Conservation (phyloP, 2,113 vertebrate genomes). For the Thalassoma bifasciatum region DNA sequence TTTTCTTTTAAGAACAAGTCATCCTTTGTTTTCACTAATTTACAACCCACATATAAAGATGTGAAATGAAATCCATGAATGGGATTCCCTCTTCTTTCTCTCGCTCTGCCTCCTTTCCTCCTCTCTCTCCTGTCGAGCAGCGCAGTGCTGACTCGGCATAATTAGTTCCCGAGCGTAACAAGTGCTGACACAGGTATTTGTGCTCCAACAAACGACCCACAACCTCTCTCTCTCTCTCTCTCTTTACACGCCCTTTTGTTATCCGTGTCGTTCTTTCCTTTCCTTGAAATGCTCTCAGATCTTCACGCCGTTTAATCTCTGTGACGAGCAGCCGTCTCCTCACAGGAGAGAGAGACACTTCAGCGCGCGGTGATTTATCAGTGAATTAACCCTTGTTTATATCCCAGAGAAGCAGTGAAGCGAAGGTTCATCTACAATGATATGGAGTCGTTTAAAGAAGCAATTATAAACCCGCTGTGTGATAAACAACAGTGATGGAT, state of each 20-base stretch:
- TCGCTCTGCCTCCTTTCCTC: conserved; percentile 1
- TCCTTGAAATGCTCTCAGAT: neutral
- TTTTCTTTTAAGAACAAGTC: too few relatives aligned
- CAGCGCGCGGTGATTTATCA: neutral
- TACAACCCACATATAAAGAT: neutral
- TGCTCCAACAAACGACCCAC: conserved; percentile 56
- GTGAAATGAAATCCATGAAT: neutral
- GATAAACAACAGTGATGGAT: neutral
- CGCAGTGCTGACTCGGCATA: conserved; percentile 71
- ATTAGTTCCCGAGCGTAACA: conserved; percentile 29
- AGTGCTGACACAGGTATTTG: conserved; percentile 74
- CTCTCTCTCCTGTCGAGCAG: conserved; percentile 45
- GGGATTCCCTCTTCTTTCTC: conserved; percentile 3
- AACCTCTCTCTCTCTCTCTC: conserved; percentile 8
- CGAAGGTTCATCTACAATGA: too few relatives aligned
- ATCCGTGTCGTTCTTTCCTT: neutral
- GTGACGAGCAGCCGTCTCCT: neutral
- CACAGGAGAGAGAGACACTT: neutral
- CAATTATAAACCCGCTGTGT: neutral
- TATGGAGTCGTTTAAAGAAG: too few relatives aligned
- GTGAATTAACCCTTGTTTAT: too few relatives aligned
- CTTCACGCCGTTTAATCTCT: neutral
- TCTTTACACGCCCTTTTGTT: too few relatives aligned
- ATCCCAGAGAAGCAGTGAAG: too few relatives aligned
- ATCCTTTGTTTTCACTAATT: too few relatives aligned